phyloP scores from a whole-genome alignment of 2,113 vertebrate genomes.

The Xenopus laevis region DNA sequence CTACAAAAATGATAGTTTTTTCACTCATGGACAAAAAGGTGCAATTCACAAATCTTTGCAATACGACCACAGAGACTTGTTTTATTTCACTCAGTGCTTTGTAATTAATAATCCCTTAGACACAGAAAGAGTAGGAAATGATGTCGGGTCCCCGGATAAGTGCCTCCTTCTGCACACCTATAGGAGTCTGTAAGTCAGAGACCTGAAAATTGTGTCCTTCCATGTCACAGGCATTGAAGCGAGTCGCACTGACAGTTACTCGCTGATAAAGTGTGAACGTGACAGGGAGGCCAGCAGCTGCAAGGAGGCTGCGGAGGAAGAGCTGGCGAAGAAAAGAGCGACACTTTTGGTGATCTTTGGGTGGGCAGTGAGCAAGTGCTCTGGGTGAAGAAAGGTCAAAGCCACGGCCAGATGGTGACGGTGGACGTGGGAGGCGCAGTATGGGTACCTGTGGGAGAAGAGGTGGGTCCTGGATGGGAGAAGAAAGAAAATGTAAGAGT shows the following conservation, averaged over 20 bases:
- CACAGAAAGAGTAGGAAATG: slow-evolving; percentile 73
- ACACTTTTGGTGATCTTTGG: slow-evolving; percentile 60
- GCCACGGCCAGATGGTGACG: slow-evolving; percentile 59
- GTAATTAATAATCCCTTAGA: slow-evolving; percentile 47
- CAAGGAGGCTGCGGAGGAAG: slow-evolving; percentile 76
- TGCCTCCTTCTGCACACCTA: slow-evolving; percentile 81
- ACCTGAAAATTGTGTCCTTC: slow-evolving; percentile 85
- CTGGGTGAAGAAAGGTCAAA: slow-evolving; percentile 65
- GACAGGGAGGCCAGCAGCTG: slow-evolving; percentile 68
- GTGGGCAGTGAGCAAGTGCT: neutral
- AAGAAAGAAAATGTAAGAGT: neutral
- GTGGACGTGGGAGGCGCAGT: slow-evolving; percentile 24
- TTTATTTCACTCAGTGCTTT: too few relatives aligned
- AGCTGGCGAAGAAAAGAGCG: slow-evolving; percentile 70
- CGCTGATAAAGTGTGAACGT: slow-evolving; percentile 72
- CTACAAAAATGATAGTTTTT: too few relatives aligned
- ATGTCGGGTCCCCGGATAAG: slow-evolving; percentile 79
- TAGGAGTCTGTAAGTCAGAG: slow-evolving; percentile 77
- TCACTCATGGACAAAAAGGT: too few relatives aligned
- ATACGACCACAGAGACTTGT: too few relatives aligned
- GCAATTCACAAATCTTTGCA: too few relatives aligned
- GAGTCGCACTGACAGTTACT: slow-evolving; percentile 67
- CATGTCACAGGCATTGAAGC: slow-evolving; percentile 76
- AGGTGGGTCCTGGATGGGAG: slow-evolving; percentile 3
- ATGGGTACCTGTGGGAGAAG: slow-evolving; percentile 29